These are phyloP conservation scores for Strongylocentrotus purpuratus DNA, from an alignment of 35 echinoderm and acorn worm species.

Conservation along the genomic window DNA sequence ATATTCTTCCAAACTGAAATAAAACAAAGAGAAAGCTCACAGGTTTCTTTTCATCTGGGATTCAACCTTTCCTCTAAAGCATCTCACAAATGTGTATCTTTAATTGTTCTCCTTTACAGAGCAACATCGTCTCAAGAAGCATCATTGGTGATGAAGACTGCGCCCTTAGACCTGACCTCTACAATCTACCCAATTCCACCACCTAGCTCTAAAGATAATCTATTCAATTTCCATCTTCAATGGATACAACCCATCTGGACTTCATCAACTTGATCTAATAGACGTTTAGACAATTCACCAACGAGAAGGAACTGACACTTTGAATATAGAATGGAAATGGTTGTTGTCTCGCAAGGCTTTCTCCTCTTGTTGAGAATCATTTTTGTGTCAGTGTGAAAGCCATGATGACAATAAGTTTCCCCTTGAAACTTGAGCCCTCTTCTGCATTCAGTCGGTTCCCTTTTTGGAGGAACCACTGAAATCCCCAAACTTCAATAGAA, in stretches of 20 bases:
- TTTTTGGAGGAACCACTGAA: neutral
- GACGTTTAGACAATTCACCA: neutral
- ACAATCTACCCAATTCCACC: neutral
- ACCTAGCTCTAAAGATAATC: neutral
- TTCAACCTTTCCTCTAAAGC: neutral
- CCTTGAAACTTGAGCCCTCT: neutral
- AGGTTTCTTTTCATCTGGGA: neutral
- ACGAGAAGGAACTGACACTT: neutral
- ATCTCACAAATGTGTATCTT: neutral
- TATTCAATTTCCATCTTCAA: neutral
- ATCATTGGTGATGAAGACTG: slow-evolving; percentile 63
- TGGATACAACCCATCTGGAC: neutral
- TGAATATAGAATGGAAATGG: slow-evolving; percentile 8
- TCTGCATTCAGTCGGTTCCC: neutral
- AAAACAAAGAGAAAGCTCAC: neutral
- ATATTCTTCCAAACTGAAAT: neutral
- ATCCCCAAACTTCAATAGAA: neutral
- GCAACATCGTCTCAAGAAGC: slow-evolving; percentile 66
- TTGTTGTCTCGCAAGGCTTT: neutral
- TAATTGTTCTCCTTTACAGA: slow-evolving; percentile 39
- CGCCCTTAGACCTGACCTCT: neutral
- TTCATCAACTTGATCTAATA: neutral
- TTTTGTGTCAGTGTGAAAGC: too few species aligned
- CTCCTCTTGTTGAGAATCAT: too few species aligned
- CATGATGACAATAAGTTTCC: neutral